Conservation (phyloP, 2,888 invertebrate species). For the Spisula subtruncata region DNA sequence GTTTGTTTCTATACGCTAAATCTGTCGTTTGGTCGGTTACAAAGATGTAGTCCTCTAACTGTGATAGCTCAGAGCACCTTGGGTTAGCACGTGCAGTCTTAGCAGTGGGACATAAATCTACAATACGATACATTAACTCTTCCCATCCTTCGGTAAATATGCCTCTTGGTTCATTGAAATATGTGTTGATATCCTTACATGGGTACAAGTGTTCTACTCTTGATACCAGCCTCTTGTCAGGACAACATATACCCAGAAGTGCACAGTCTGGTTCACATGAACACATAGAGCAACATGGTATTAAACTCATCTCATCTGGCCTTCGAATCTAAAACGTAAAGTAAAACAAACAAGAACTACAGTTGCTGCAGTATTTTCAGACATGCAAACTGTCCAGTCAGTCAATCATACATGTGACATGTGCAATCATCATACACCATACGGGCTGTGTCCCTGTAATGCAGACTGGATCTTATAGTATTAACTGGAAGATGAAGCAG, state of each 20-base stretch:
- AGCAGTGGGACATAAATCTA: constrained; percentile 1
- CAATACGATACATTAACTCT: background rate
- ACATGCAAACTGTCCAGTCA: too few relatives aligned
- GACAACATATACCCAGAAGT: background rate
- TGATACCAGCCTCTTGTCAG: background rate
- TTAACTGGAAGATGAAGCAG: too few relatives aligned
- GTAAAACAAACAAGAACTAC: background rate
- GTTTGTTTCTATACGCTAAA: background rate
- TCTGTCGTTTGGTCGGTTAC: constrained; percentile 1
- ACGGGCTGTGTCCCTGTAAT: too few relatives aligned
- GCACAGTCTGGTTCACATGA: constrained; percentile 10
- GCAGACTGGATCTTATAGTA: too few relatives aligned
- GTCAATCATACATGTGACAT: too few relatives aligned
- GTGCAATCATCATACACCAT: too few relatives aligned
- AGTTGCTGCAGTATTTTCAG: too few relatives aligned
- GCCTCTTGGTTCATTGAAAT: background rate
- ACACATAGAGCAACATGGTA: constrained; percentile 25
- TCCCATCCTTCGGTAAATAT: background rate
- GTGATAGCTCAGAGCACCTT: background rate
- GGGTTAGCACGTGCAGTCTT: background rate
- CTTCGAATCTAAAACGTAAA: background rate
- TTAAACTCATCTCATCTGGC: background rate
- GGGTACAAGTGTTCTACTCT: background rate
- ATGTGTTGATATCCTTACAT: background rate
- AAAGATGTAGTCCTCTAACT: background rate